Base-by-base conservation (phyloP, 2,797 vertebrate species). In the Paedocypris micromegethes region DNA sequence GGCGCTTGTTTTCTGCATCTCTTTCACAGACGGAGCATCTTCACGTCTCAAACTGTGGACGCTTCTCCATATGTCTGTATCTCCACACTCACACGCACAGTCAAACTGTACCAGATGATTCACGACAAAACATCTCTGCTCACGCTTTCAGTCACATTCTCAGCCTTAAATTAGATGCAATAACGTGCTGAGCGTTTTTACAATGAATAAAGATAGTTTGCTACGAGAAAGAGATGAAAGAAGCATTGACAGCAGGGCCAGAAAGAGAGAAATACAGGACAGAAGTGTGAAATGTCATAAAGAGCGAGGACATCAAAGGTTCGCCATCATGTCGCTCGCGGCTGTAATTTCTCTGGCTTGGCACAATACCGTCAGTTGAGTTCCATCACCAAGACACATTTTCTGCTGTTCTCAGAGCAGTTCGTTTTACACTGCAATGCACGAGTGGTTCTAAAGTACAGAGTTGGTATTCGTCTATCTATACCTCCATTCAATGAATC, bases 1-100 rank as follows among this genome's bases (percentile, higher is more conserved):
- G 48, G 58, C 3, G 58, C 52, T 53, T 61, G 67, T 58, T 73
- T 63, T 66, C 37, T 55, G 63, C 72, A 64, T 72, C n/a, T 72
- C 72, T 62, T 68, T 58, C 73, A 72, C 78, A 60, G 73, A 80
- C 65, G 52, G 72, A 78, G 59, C 73, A 71, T 77, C 74, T 81
- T 68, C 69, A 78, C 78, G 74, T 75, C 71, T 75, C 66, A 50
- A 71, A 73, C 48, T 64, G 54, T 66, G 78, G 68, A 79, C 72
- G 23, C 70, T 65, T 77, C 70, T 43, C 77, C 70, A 59, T 66
- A 75, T 70, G 79, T 77, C 78, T 76, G 65, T 72, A 59, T 56
- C 74, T 61, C n/a, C 46, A 46, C 59, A 53, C 68, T 41, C 40
- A 42, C 43, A 47, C 9, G 48, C 62, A 38, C 56, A 56, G 39